These are phyloP conservation scores for Metridium senile DNA, from an alignment of 92 coral and sea anemone species.

Conservation along the genomic window DNA sequence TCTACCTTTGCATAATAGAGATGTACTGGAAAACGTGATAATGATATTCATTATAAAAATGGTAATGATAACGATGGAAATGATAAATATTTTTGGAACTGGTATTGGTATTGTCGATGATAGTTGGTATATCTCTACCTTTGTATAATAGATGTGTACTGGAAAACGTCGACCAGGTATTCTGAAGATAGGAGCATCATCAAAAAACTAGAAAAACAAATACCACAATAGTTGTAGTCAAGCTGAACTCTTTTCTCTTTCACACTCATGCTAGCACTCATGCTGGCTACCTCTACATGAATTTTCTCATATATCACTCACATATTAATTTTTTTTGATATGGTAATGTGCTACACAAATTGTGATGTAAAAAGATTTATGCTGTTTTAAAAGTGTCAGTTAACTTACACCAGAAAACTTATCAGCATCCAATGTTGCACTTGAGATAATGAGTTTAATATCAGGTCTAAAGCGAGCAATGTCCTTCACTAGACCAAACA, in stretches of 20 bases:
- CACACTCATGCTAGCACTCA: too few relatives aligned
- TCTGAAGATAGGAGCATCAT: conserved; percentile 98
- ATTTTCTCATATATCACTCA: too few relatives aligned
- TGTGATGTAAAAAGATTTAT: too few relatives aligned
- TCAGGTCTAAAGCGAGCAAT: conserved; percentile 93
- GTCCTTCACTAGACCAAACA: conserved; percentile 96
- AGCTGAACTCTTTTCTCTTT: too few relatives aligned
- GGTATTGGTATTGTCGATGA: not conserved
- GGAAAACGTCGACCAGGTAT: conserved; percentile 99
- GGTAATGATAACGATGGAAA: not conserved
- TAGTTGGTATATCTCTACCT: conserved; percentile 42
- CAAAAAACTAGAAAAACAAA: conserved; percentile 76
- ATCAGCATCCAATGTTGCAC: conserved; percentile 98
- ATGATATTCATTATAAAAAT: too few relatives aligned
- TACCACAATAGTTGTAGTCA: not conserved
- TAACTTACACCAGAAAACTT: conserved; percentile 74
- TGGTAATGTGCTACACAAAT: too few relatives aligned
- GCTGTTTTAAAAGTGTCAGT: too few relatives aligned
- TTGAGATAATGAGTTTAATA: conserved; percentile 89
- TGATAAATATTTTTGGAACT: not conserved
- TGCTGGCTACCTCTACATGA: too few relatives aligned
- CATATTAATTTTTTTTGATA: too few relatives aligned
- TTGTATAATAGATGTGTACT: conserved; percentile 94
- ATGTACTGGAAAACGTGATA: conserved; percentile 95
- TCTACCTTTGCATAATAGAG: conserved; percentile 95